These are phyloP conservation scores for Cettia cetti DNA, from an alignment of 2,113 vertebrate genomes.

Conservation along the genomic window DNA sequence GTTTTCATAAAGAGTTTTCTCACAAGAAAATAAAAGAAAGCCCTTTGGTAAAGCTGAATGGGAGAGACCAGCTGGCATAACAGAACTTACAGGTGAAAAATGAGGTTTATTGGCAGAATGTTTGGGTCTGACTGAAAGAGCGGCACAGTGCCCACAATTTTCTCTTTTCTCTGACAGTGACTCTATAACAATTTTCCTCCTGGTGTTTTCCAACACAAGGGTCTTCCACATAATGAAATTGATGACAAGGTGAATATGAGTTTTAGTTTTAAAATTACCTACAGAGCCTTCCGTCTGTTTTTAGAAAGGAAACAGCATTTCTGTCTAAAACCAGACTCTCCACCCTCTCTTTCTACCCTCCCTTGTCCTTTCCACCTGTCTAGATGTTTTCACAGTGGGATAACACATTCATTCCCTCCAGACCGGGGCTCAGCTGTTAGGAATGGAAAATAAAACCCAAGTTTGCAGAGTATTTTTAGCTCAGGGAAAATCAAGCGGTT, in stretches of 20 bases:
- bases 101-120: background rate
- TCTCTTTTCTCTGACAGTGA: background rate
- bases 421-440: constrained; percentile 61
- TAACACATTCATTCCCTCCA: constrained; percentile 55
- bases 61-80: background rate
- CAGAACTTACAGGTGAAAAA: constrained; percentile 23
- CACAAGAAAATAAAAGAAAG: background rate
- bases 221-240: background rate
- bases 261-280: background rate
- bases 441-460: constrained; percentile 63
- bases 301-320: constrained; percentile 21
- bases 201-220: background rate
- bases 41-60: background rate
- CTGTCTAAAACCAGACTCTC: background rate
- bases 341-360: constrained; percentile 20
- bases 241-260: background rate
- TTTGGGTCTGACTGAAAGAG: background rate
- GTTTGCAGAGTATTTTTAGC: constrained; percentile 58
- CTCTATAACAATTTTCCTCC: background rate
- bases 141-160: background rate
- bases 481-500: constrained; percentile 37
- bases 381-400: constrained; percentile 56
- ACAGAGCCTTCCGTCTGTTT: background rate
- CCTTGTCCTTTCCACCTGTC: constrained; percentile 62
- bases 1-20: background rate